Evolutionary conservation across 2,888 invertebrate genomes (phyloP), one percentile per base, ranked within the genome.

Genomic region (Pilophorus perplexus): DNA sequence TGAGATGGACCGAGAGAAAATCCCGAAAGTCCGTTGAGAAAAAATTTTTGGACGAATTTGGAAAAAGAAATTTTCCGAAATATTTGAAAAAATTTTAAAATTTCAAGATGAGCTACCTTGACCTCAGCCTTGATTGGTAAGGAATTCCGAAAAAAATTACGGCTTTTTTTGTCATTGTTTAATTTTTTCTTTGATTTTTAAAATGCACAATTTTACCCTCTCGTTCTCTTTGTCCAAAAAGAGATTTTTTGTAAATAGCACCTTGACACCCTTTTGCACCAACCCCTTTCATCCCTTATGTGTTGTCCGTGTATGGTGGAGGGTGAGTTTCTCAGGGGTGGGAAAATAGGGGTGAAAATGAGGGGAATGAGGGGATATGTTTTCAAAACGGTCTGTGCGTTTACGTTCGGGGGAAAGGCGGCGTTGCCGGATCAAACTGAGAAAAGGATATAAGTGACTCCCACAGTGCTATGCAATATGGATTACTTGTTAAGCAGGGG

Each of bases 121-220:
- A 70, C 66, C 70, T 70, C 70, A 70, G 70, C 62, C 57, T 70
- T 67, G 70, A 70, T 69, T 70, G 70, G 70, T 70, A 70, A 70
- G 70, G 55, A 64, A 48, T 46, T 23, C 44, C n/a, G 46, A 44
- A 50, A 65, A 66, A 46, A n/a, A n/a, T n/a, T 52, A 48, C 57
- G 67, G 67, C 46, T 65, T 69, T 62, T 27, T 62, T 42, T 46
- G 28, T 44, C 50, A n/a, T 33, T 44, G 10, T 64, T 66, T 18
- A 20, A 54, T 57, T 48, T 55, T 28, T 37, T 27, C 25, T 57
- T 64, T 66, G 5, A 40, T 64, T 67, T 55, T 46, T 16, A 44
- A 27, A 46, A 33, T 66, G 66, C 66, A 66, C 66, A 62, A 46
- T 62, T 60, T 55, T 62, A 57, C 57, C 42, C 66, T 48, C 55